A percentile compares a stretch with the other conserved stretches of the same genome.
Evolutionary conservation across 2,113 vertebrate genomes (phyloP).

Genomic region (Sula dactylatra): DNA sequence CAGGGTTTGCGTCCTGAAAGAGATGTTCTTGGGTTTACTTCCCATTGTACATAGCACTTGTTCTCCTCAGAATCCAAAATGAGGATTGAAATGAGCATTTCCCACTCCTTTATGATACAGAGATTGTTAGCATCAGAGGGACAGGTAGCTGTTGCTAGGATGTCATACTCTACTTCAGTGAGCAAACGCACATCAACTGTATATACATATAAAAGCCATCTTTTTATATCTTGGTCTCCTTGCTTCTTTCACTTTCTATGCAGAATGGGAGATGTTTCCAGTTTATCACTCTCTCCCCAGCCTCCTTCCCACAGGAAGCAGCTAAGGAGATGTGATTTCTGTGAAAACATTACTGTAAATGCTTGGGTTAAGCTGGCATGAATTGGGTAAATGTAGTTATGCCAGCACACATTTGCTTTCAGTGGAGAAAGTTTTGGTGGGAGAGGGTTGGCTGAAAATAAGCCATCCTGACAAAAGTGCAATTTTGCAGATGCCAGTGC

Average conservation of each 20-base stretch:
- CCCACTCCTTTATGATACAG: not conserved
- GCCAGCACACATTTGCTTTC: not conserved
- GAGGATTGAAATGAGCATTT: not conserved
- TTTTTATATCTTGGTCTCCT: not conserved
- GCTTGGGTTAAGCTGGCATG: not conserved
- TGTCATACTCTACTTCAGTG: not conserved
- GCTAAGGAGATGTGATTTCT: not conserved
- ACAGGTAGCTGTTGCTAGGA: not conserved
- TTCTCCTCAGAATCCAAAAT: not conserved
- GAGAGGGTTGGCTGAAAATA: not conserved
- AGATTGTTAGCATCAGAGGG: not conserved
- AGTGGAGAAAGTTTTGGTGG: not conserved
- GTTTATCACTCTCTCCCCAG: not conserved
- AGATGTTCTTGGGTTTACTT: not conserved
- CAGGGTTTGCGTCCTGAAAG: not conserved
- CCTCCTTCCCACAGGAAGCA: not conserved
- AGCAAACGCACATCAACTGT: not conserved
- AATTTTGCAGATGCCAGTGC: not conserved
- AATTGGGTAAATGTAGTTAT: not conserved
- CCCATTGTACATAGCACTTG: not conserved
- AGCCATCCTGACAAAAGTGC: not conserved
- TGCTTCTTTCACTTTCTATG: constrained; percentile 15
- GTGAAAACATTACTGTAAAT: not conserved
- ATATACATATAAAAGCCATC: not conserved
- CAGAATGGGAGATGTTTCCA: not conserved